These are phyloP conservation scores for Cranoglanis bouderius DNA, from an alignment of 2,113 vertebrate species.

Conservation along the genomic window DNA sequence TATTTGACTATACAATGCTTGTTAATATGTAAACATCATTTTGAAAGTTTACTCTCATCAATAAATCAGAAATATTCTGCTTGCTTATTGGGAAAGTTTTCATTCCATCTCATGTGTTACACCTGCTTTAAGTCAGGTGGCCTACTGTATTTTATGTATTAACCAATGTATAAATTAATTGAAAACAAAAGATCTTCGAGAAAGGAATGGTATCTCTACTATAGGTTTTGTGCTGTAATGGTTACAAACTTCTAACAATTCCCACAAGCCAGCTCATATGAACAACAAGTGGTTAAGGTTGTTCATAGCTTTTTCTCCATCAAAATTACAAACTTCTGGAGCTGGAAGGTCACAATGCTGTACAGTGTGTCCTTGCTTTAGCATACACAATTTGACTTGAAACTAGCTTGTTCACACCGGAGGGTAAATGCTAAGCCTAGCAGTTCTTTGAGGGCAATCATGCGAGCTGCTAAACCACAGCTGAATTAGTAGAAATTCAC, in stretches of 20 bases:
- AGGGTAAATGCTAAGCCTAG: constrained; percentile 18
- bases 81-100: not conserved
- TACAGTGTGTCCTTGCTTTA: not conserved
- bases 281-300: not conserved
- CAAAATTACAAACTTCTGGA: not conserved
- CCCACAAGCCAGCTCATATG: not conserved
- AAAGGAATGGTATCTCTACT: not conserved
- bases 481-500: not conserved
- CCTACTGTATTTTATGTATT: not conserved
- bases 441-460: not conserved
- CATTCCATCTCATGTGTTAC: not conserved
- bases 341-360: not conserved
- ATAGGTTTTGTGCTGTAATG: not conserved
- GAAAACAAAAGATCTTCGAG: not conserved
- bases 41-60: not conserved
- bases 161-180: not conserved
- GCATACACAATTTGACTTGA: not conserved
- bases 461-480: not conserved
- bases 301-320: not conserved
- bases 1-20: constrained; percentile 1
- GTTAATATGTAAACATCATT: not conserved
- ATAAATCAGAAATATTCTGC: not conserved
- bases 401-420: not conserved
- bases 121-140: not conserved
- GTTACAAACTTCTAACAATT: not conserved